Conservation (phyloP, 2,113 vertebrate species). For the Phodopus roborovskii region DNA sequence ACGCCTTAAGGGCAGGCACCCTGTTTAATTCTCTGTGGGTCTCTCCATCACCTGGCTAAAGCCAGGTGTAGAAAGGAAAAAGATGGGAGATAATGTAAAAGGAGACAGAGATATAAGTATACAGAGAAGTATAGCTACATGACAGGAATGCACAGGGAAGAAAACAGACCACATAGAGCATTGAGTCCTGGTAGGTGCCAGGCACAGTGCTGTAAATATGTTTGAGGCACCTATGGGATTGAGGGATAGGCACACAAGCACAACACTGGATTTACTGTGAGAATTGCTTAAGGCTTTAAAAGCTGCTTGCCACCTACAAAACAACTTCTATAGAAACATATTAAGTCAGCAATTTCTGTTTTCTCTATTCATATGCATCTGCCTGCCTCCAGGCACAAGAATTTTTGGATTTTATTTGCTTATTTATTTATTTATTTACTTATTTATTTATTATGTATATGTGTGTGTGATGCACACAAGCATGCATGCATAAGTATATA, state of each 20-base stretch:
- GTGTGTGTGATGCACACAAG: not conserved
- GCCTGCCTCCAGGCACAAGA: rapidly evolving
- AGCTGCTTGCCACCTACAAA: not conserved
- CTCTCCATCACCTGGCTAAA: not conserved
- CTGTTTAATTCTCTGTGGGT: not conserved
- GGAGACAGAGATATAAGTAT: not conserved
- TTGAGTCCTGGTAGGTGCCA: too few species aligned
- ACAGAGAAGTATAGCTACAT: not conserved
- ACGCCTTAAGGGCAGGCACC: not conserved
- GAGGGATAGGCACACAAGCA: not conserved
- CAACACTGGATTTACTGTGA: not conserved
- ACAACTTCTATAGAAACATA: not conserved
- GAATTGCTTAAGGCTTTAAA: not conserved
- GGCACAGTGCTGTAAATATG: not conserved
- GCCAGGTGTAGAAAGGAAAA: not conserved
- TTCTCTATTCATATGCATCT: not conserved
- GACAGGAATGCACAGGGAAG: not conserved
- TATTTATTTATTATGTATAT: not conserved
- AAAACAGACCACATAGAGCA: not conserved
- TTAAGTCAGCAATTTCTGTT: not conserved
- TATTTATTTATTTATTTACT: not conserved
- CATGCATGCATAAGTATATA: not conserved
- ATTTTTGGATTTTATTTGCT: not conserved
- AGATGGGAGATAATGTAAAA: not conserved
- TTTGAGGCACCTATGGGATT: not conserved